Evolutionary conservation across 2,888 invertebrate species (phyloP).

Genomic region (Drosophila algonquin): DNA sequence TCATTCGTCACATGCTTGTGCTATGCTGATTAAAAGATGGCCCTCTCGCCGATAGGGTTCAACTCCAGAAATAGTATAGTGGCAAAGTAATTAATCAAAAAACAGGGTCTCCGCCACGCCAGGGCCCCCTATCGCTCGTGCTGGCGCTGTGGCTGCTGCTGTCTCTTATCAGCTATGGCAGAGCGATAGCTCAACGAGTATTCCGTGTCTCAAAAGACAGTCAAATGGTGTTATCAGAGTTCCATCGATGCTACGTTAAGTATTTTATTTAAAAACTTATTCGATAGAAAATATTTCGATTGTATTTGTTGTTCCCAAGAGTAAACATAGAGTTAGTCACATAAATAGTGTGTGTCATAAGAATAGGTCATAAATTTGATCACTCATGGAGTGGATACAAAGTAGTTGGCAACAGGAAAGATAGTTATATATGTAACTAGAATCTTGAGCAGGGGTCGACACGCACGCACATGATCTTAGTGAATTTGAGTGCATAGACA

Average conservation of each 20-base stretch:
- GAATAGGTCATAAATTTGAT: background rate
- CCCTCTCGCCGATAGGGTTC: constrained; percentile 23
- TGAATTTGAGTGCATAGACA: no score
- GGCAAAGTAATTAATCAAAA: constrained; percentile 35
- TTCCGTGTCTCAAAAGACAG: constrained; percentile 27
- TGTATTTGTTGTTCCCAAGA: background rate
- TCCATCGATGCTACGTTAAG: constrained; percentile 10
- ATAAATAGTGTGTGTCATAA: background rate
- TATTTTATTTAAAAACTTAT: background rate
- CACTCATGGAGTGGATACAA: background rate
- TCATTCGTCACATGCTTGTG: constrained; percentile 7
- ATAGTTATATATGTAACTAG: background rate
- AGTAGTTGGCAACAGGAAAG: background rate
- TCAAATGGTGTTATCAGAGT: constrained; percentile 28
- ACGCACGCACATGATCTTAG: no score
- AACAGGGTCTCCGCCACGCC: constrained; percentile 15
- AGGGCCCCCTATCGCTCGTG: constrained; percentile 15
- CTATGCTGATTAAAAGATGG: constrained; percentile 39
- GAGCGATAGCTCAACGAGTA: constrained; percentile 17
- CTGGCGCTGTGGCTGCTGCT: constrained; percentile 20
- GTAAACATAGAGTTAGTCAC: background rate
- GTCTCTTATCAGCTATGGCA: constrained; percentile 23
- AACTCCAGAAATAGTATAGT: constrained; percentile 7
- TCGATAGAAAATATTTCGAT: background rate
- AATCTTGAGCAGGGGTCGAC: no score